These are phyloP conservation scores for Arrhopalites spinosus DNA, from an alignment of 2,888 invertebrate species.

Conservation along the genomic window DNA sequence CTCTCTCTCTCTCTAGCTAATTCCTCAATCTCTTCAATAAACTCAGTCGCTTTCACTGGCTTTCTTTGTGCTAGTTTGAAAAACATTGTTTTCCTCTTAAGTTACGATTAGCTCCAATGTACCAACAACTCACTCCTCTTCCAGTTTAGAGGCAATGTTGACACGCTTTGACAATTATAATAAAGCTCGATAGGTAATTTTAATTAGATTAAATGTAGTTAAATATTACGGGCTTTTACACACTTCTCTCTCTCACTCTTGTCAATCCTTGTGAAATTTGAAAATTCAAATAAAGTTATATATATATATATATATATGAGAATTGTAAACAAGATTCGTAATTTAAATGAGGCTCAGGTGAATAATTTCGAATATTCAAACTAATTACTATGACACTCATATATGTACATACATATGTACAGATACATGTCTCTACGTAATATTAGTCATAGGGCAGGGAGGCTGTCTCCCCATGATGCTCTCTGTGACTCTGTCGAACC, in stretches of 20 bases:
- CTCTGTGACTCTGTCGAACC: too few relatives aligned
- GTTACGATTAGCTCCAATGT: too few relatives aligned
- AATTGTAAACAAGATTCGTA: slow-evolving; percentile 13
- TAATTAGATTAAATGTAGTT: too few relatives aligned
- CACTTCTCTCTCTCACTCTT: neutral
- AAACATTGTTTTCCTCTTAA: too few relatives aligned
- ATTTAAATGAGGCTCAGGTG: slow-evolving; percentile 34
- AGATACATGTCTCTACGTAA: neutral
- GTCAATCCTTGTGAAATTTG: neutral
- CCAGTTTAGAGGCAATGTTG: too few relatives aligned
- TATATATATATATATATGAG: neutral
- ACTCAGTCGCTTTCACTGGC: neutral
- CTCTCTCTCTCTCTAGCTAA: neutral
- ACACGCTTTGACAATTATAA: too few relatives aligned
- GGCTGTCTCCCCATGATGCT: neutral
- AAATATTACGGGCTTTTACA: too few relatives aligned
- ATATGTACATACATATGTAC: neutral
- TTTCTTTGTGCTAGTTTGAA: neutral
- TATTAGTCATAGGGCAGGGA: neutral
- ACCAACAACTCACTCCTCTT: too few relatives aligned
- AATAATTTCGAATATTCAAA: slow-evolving; percentile 30
- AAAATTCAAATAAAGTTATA: too few relatives aligned
- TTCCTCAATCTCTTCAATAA: neutral
- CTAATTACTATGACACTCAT: slow-evolving; percentile 14
- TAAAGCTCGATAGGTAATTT: too few relatives aligned